A percentile compares a stretch with the other conserved stretches of the same genome.
Evolutionary conservation across 2,113 vertebrate genomes (phyloP).

Genomic region (Pluvianellus socialis): DNA sequence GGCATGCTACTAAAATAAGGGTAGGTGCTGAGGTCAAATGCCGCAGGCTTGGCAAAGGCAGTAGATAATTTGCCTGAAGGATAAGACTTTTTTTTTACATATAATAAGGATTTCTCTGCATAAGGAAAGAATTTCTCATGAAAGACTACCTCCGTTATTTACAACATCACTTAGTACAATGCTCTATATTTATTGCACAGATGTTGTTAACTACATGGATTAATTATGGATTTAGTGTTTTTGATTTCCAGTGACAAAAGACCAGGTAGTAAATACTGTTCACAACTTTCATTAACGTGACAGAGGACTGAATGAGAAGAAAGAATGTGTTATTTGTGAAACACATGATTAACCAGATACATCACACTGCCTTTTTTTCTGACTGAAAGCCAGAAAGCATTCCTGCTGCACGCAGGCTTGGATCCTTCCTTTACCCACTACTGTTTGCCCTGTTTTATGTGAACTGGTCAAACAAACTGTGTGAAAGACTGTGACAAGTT

Average conservation of each 20-base stretch:
- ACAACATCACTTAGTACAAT: neutral
- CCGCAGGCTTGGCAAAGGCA: neutral
- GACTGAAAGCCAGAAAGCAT: neutral
- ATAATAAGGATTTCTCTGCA: neutral
- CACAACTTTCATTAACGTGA: neutral
- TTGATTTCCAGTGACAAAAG: neutral
- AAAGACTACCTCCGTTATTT: neutral
- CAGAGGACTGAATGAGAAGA: neutral
- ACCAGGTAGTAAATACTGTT: neutral
- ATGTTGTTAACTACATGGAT: neutral
- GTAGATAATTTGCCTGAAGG: neutral
- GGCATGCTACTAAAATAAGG: neutral
- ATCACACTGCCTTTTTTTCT: neutral
- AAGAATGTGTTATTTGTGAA: neutral
- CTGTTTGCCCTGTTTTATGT: neutral
- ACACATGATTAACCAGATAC: neutral
- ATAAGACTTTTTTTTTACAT: neutral
- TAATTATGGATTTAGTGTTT: neutral
- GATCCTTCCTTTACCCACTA: neutral
- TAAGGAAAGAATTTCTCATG: neutral
- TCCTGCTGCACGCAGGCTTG: neutral
- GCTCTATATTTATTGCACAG: rapidly evolving
- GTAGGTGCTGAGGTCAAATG: neutral
- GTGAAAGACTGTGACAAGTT: neutral
- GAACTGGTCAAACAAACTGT: neutral